A percentile compares a stretch with the other conserved stretches of the same genome.
Conservation (phyloP, 2,888 invertebrate genomes). For the Eudasyphora cyanicolor region DNA sequence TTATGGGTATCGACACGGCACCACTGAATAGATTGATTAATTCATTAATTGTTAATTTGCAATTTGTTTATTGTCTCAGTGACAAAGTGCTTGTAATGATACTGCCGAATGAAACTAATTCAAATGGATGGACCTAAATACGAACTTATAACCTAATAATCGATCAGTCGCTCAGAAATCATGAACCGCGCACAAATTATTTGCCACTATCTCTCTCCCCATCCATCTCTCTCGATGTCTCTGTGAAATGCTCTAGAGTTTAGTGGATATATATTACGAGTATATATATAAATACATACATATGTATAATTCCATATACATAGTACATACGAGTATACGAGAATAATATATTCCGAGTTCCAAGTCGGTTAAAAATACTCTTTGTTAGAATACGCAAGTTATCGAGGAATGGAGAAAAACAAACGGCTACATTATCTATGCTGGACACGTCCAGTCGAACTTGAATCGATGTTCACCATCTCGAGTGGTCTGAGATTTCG, state of each 20-base stretch:
- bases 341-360: not conserved
- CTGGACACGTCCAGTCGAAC: constrained; percentile 45
- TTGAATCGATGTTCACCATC: constrained; percentile 48
- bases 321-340: not conserved
- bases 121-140: not conserved
- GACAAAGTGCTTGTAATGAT: not conserved
- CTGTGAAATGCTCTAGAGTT: too few species aligned
- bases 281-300: not conserved
- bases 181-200: not conserved
- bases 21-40: not conserved
- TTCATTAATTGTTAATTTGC: not conserved
- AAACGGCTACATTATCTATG: constrained; percentile 29
- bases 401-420: not conserved
- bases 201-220: not conserved
- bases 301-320: not conserved
- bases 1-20: too few species aligned
- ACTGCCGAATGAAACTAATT: not conserved
- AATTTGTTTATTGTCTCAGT: not conserved
- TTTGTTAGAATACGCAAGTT: constrained; percentile 10
- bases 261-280: too few species aligned
- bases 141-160: too few species aligned
- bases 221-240: too few species aligned
- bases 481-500: constrained; percentile 8
- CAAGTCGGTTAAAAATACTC: not conserved
- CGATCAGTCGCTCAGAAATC: too few species aligned